Evolutionary conservation across 1,140 invertebrate species (phyloP), one percentile per base, ranked within the genome.

Genomic region (Nasonia longicornis): DNA sequence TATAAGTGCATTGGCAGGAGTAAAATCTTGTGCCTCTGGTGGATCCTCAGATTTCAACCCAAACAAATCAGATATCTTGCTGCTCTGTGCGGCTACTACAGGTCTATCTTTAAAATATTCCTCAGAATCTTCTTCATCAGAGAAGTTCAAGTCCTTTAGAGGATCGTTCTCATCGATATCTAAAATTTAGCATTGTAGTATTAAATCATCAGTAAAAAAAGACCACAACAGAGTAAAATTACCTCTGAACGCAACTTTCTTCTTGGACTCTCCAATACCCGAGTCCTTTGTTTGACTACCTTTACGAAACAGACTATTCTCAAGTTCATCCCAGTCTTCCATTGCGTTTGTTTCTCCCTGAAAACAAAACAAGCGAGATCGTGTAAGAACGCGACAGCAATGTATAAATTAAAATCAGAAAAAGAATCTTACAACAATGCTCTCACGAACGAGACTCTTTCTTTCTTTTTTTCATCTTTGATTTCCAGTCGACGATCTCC

Each of bases 201-300:
- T 11, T 45, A 64, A 20, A 16, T 26, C 20, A 72, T 72, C 35
- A 35, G 0, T 22, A 14, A 63, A n/a, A 58, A 35, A 48, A 2
- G 14, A 2, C 26, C 31, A 35, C 31, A 70, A 35, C 64, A 52
- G 75, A 70, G 11, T 31, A 20, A 52, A 83, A 67, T 42, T 73
- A 87, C 87, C 86, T 85, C 84, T 83, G 67, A 88, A 86, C 38
- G 79, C 64, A 58, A 87, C 85, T 82, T 85, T 88, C 72, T 86
- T 87, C 76, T 85, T 86, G 4, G 48, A n/a, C 74, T 84, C 84
- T 29, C 7, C 20, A 20, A 20, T 10, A 0, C 8, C 48, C 69
- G 38, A 7, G 29, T 48, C 79, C 71, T 79, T 45, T 10, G 66
- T 76, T 45, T 76, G 77, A 26, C 63, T 77, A 22, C 66, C 74